Conservation (phyloP, 2,888 invertebrate species). For the Eilema depressum region DNA sequence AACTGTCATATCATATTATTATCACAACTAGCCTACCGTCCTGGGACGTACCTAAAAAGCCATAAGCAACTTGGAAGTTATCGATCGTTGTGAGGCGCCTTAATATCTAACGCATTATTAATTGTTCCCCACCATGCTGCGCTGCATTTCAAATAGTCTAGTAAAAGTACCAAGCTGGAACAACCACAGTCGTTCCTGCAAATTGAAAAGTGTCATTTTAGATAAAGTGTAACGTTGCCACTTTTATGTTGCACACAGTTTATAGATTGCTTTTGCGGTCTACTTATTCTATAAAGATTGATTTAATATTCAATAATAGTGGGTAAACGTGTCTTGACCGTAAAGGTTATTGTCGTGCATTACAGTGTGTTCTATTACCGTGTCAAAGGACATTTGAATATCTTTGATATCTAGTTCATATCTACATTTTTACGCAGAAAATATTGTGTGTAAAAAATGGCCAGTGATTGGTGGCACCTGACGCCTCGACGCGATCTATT, state of each 20-base stretch:
- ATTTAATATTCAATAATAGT: too few species aligned
- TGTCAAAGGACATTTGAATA: constrained; percentile 12
- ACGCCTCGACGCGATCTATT: constrained; percentile 75
- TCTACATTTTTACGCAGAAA: not conserved
- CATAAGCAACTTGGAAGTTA: constrained; percentile 23
- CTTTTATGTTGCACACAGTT: not conserved
- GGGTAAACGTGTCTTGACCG: too few species aligned
- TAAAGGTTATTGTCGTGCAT: not conserved
- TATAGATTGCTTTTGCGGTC: not conserved
- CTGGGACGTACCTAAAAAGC: not conserved
- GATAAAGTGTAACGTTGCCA: not conserved
- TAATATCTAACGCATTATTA: constrained; percentile 38
- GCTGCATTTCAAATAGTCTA: not conserved
- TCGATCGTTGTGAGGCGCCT: constrained; percentile 37
- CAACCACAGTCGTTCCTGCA: constrained; percentile 35
- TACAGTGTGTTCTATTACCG: constrained; percentile 2
- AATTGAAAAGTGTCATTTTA: constrained; percentile 39
- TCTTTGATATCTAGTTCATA: constrained; percentile 17
- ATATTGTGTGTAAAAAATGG: constrained; percentile 53
- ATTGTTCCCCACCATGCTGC: constrained; percentile 15
- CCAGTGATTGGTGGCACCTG: constrained; percentile 84
- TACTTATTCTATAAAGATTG: not conserved
- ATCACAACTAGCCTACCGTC: not conserved
- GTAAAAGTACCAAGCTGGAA: not conserved
- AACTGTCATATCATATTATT: not conserved